A percentile compares a stretch with the other conserved stretches of the same genome.
Evolutionary conservation across 2,113 vertebrate species (phyloP).

Genomic region (Oostethus manadensis): DNA sequence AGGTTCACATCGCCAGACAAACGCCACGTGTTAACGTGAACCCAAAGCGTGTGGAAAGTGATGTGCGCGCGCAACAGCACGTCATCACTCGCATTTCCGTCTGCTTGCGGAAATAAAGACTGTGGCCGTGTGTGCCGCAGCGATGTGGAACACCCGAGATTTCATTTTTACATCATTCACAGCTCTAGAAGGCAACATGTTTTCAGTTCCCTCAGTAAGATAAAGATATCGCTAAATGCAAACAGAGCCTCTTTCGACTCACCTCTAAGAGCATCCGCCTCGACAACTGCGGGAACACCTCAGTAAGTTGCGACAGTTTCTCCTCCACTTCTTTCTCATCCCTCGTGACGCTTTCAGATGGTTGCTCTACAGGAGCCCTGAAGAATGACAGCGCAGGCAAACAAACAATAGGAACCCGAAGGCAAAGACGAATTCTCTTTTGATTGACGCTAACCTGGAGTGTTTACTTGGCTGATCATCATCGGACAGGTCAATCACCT

Average conservation of each 20-base stretch:
- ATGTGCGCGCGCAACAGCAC: too few relatives aligned
- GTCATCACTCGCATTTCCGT: too few relatives aligned
- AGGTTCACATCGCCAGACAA: too few relatives aligned
- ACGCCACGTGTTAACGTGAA: too few relatives aligned
- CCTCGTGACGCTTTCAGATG: background rate
- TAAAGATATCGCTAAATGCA: too few relatives aligned
- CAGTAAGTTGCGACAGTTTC: constrained; percentile 72
- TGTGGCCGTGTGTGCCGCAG: too few relatives aligned
- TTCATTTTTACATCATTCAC: background rate
- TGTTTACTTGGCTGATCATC: constrained; percentile 41
- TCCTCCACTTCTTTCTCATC: constrained; percentile 29
- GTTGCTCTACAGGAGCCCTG: constrained; percentile 29
- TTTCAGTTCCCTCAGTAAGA: background rate
- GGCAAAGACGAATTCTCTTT: background rate
- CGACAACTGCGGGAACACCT: constrained; percentile 79
- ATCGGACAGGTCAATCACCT: constrained; percentile 35
- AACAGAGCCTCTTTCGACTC: constrained; percentile 16
- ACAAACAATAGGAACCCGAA: background rate
- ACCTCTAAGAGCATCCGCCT: constrained; percentile 77
- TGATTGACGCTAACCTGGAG: constrained; percentile 22
- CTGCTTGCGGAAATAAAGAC: too few relatives aligned
- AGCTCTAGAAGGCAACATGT: background rate
- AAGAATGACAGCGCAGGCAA: background rate
- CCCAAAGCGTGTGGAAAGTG: too few relatives aligned
- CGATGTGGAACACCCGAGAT: too few relatives aligned